A percentile compares a stretch with the other conserved stretches of the same genome.
Evolutionary conservation across 2,888 invertebrate genomes (phyloP).

Genomic region (Eupeodes luniger): DNA sequence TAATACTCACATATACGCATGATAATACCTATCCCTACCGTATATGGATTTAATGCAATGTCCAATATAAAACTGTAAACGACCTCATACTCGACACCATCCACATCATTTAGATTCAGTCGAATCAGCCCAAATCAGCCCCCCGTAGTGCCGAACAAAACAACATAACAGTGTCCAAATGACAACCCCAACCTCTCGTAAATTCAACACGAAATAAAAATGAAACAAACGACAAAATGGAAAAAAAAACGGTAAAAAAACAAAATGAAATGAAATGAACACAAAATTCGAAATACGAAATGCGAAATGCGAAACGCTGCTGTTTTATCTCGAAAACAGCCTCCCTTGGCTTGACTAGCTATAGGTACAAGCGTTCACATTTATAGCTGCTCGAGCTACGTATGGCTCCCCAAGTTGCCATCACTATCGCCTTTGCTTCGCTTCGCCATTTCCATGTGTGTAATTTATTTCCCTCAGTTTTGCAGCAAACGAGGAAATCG

Average conservation of each 20-base stretch:
- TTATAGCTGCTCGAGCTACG: slow-evolving; percentile 36
- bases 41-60: slow-evolving; percentile 3
- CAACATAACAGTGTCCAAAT: slow-evolving; percentile 67
- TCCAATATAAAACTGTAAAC: slow-evolving; percentile 8
- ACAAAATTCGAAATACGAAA: slow-evolving; percentile 19
- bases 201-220: slow-evolving; percentile 38
- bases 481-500: slow-evolving; percentile 64
- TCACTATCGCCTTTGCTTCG: background rate
- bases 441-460: slow-evolving; percentile 55
- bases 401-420: slow-evolving; percentile 68
- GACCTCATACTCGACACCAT: background rate
- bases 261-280: slow-evolving; percentile 30
- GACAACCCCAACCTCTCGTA: slow-evolving; percentile 63
- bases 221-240: slow-evolving; percentile 22
- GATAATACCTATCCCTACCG: background rate
- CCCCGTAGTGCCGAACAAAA: slow-evolving; percentile 61
- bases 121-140: slow-evolving; percentile 65
- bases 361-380: slow-evolving; percentile 32
- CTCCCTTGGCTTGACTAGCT: slow-evolving; percentile 36
- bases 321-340: slow-evolving; percentile 63
- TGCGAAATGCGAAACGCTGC: slow-evolving; percentile 44
- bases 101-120: slow-evolving; percentile 36
- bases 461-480: slow-evolving; percentile 70
- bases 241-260: background rate
- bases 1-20: background rate